Conservation (phyloP, 2,888 invertebrate genomes). For the Trimorus sp. region DNA sequence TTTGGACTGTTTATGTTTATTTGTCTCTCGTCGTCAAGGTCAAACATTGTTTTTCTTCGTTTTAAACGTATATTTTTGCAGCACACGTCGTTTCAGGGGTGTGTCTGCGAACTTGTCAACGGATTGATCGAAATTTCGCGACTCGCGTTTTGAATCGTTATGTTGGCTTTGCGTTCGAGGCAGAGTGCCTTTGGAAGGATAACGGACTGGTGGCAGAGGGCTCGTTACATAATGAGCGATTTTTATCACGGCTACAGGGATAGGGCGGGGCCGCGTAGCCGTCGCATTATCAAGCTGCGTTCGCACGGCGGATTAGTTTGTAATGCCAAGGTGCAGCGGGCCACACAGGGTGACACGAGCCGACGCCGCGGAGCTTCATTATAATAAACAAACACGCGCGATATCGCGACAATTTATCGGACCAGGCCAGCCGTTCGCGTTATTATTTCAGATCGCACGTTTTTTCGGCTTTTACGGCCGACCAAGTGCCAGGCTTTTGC, state of each 20-base stretch:
- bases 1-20: no score
- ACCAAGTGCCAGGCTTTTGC: no score
- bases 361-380: conserved; percentile 16
- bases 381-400: conserved; percentile 34
- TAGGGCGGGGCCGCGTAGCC: conserved; percentile 79
- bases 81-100: no score
- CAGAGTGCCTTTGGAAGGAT: conserved; percentile 72
- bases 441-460: conserved; percentile 17
- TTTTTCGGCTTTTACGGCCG: no score
- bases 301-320: conserved; percentile 75
- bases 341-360: conserved; percentile 44
- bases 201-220: conserved; percentile 73
- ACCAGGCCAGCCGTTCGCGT: not conserved
- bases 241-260: conserved; percentile 78
- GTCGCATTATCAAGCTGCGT: conserved; percentile 78
- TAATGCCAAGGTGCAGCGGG: conserved; percentile 62
- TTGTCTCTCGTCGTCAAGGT: no score
- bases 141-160: conserved; percentile 55
- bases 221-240: conserved; percentile 79
- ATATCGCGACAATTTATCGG: conserved; percentile 30
- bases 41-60: no score
- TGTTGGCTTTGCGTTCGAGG: conserved; percentile 55
- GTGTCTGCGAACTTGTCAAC: no score
- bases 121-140: no score
- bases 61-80: no score